Evolutionary conservation across 2,113 vertebrate species (phyloP), one percentile per base, ranked within the genome.

Genomic region (Rhineura floridana): DNA sequence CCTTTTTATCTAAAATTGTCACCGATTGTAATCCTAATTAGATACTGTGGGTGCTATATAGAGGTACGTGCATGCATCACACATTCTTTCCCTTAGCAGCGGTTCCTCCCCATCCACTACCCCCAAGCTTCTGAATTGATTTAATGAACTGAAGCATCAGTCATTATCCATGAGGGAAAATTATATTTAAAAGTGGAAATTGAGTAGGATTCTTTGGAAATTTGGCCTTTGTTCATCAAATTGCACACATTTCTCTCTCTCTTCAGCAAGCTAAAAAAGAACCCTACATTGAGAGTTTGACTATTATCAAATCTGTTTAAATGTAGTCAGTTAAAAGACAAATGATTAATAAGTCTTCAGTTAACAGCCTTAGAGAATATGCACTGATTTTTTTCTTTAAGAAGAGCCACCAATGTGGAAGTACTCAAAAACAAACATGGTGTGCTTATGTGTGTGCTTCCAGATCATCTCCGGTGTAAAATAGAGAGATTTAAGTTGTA

Each of bases 1-100:
- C 28, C 59, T 75, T 91, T 28, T 90, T 86, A 90, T 75, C 83
- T 78, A 76, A 69, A 93, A 78, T 25, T 36, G 81, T 87, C 89
- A 33, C 21, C 81, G 73, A 83, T 91, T 76, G 48, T 81, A 44
- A 44, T 52, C 33, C 21, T 72, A 44, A 59, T 81, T 23, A 73
- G 30, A 21, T 44, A 33, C 25, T 83, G 23, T 62, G 78, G 4
- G 9, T 70, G 85, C 70, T 67, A 30, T 46, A 28, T 36, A 44
- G 65, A 52, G 42, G 6, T 50, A 19, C 44, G 17, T 63, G 42
- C 21, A 76, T 39, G 36, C 48, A 65, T 6, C 46, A 65, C 13
- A 9, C 77, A 42, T 33, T 23, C 23, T 62, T 33, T 50, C 70
- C 72, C 42, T 76, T 52, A 76, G 50, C 59, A 50, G 25, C 81